Evolutionary conservation across 30 jellyfish, hydroid and myxozoan genomes (phyloP).

Genomic region (Chironex yamaguchii): DNA sequence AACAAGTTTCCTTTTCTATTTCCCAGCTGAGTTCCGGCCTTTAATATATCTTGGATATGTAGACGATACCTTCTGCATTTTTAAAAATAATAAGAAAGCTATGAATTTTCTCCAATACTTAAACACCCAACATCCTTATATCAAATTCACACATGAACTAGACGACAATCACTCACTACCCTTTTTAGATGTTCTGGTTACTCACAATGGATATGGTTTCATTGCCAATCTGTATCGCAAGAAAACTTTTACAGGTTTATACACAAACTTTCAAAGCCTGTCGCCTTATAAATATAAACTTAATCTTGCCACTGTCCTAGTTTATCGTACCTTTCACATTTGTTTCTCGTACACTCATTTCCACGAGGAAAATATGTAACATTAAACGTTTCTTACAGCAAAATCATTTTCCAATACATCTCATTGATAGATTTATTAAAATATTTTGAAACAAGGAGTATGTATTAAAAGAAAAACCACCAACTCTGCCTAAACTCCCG

Average conservation of each 20-base stretch:
- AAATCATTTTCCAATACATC: not conserved
- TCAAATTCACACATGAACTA: conserved; percentile 25
- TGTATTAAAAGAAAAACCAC: too few relatives aligned
- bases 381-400: not conserved
- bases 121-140: conserved; percentile 28
- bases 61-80: conserved; percentile 46
- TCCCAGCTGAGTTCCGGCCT: conserved; percentile 47
- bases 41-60: conserved; percentile 46
- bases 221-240: conserved; percentile 4
- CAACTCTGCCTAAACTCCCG: too few relatives aligned
- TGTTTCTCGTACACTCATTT: not conserved
- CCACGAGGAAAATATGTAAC: conserved; percentile 1
- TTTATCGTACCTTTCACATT: too few relatives aligned
- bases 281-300: conserved; percentile 2
- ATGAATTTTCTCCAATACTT: not conserved
- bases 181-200: conserved; percentile 13
- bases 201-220: not conserved
- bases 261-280: not conserved
- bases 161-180: conserved; percentile 14
- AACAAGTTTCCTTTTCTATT: not conserved
- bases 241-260: conserved; percentile 30
- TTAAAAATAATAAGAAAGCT: conserved; percentile 2
- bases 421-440: too few relatives aligned
- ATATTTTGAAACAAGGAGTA: too few relatives aligned
- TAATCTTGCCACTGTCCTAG: not conserved